A percentile compares a stretch with the other conserved stretches of the same genome.
These are phyloP conservation scores for Barypeithes pellucidus DNA, from an alignment of 2,888 invertebrate species.

Conservation along the genomic window DNA sequence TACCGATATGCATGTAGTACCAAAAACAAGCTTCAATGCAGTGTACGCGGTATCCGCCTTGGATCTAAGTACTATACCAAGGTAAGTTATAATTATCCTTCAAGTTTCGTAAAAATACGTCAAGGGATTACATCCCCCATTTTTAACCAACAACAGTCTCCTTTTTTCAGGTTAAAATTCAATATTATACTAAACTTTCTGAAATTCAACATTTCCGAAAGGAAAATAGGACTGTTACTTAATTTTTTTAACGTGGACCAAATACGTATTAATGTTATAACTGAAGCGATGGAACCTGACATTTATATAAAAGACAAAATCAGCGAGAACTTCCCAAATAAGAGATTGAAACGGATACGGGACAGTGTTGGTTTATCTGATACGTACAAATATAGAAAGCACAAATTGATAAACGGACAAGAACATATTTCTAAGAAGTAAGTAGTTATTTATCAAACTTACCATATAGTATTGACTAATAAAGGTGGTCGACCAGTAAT, in stretches of 20 bases:
- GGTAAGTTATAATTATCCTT: constrained; percentile 56
- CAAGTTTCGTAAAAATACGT: no score
- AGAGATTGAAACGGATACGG: constrained; percentile 59
- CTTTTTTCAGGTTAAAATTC: constrained; percentile 82
- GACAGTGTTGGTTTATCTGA: constrained; percentile 54
- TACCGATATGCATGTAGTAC: constrained; percentile 83
- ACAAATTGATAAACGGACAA: constrained; percentile 56
- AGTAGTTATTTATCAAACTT: no score
- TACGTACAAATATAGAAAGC: constrained; percentile 57
- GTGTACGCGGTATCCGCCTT: constrained; percentile 65
- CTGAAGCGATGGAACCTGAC: constrained; percentile 57
- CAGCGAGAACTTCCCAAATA: constrained; percentile 43
- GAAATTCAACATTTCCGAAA: constrained; percentile 84
- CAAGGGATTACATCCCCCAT: no score
- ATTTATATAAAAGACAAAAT: constrained; percentile 57
- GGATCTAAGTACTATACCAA: constrained; percentile 66
- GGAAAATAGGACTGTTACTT: constrained; percentile 77
- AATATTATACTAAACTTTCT: constrained; percentile 81
- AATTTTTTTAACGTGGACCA: constrained; percentile 73
- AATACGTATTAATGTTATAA: constrained; percentile 59
- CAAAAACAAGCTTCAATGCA: constrained; percentile 74
- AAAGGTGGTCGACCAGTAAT: no score
- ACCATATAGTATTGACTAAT: no score
- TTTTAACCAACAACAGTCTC: no score
- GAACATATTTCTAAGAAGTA: constrained; percentile 57